Evolutionary conservation across 2,113 vertebrate species (phyloP), one percentile per base, ranked within the genome.

Genomic region (Blennius ocellaris): DNA sequence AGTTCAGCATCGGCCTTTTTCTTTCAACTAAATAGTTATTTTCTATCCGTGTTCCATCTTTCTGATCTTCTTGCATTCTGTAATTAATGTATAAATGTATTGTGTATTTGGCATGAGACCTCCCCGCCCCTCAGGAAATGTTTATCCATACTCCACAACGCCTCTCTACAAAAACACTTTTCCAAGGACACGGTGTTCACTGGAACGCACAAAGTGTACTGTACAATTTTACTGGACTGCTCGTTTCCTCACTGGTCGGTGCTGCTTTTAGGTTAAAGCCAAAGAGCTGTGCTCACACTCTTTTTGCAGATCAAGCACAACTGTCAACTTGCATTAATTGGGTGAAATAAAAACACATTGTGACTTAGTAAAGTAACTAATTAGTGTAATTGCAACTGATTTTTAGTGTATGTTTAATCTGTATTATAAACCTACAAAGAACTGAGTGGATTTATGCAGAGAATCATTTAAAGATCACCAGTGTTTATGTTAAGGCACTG

Each of bases 101-200:
- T 58, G 47, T 62, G 43, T 41, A 48, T 51, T 76, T 45, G 54
- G 57, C 70, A 63, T 66, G 47, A 49, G 53, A 68, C 76, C 44
- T 51, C 53, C 52, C 40, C 30, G 55, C 49, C 62, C 80, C 69
- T 76, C 73, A 83, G 88, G 90, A 90, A 88, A 78, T 87, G 86
- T 90, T 87, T 86, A 83, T 80, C 83, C 41, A 43, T 6, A 43
- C 41, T 65, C 66, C 65, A 80, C 69, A 72, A 58, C 48, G 2
- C 67, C 81, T 64, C 72, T 80, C 69, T 71, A 90, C 81, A 89
- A 87, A 83, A 86, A 82, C 79, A 76, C 80, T 88, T 85, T 89
- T 86, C 71, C 87, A 89, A 89, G 85, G 85, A 85, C 86, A 85
- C 3, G 0, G 67, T 87, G 86, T 87, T 85, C 74, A 80, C 68